These are phyloP conservation scores for Argopecten irradians DNA, from an alignment of 1,140 invertebrate genomes.

Conservation along the genomic window DNA sequence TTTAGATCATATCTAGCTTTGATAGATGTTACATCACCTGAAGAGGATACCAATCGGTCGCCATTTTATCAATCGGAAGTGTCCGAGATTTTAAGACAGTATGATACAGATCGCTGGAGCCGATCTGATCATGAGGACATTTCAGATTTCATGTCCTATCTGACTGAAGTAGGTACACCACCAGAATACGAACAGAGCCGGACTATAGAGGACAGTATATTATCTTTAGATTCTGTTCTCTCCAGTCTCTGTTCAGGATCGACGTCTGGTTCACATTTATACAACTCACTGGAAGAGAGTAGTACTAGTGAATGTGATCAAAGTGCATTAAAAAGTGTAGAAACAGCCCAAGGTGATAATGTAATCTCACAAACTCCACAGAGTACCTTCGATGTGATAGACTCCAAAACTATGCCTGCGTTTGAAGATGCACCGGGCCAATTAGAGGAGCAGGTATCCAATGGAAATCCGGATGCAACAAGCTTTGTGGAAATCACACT, in stretches of 20 bases:
- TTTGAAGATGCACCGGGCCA: constrained; percentile 31
- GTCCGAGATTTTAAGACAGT: constrained; percentile 40
- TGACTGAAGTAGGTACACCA: constrained; percentile 44
- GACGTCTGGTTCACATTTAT: constrained; percentile 26
- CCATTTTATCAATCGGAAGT: constrained; percentile 32
- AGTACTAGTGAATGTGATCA: constrained; percentile 28
- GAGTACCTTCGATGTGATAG: constrained; percentile 56
- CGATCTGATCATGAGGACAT: constrained; percentile 25
- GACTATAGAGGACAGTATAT: constrained; percentile 56
- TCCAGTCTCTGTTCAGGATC: constrained; percentile 35
- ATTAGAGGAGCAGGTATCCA: constrained; percentile 13
- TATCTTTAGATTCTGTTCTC: constrained; percentile 54
- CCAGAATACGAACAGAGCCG: constrained; percentile 44
- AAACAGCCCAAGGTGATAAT: background rate
- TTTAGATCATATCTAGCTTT: background rate
- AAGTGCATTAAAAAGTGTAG: constrained; percentile 40
- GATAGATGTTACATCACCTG: background rate
- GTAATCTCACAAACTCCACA: background rate
- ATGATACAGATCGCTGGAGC: constrained; percentile 34
- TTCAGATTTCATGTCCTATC: constrained; percentile 44
- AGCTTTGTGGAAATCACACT: constrained; percentile 57
- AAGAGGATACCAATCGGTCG: background rate
- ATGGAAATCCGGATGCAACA: constrained; percentile 30
- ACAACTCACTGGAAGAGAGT: constrained; percentile 1
- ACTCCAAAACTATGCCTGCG: constrained; percentile 31